Evolutionary conservation across 2,113 vertebrate species (phyloP).

Genomic region (Etheostoma spectabile): DNA sequence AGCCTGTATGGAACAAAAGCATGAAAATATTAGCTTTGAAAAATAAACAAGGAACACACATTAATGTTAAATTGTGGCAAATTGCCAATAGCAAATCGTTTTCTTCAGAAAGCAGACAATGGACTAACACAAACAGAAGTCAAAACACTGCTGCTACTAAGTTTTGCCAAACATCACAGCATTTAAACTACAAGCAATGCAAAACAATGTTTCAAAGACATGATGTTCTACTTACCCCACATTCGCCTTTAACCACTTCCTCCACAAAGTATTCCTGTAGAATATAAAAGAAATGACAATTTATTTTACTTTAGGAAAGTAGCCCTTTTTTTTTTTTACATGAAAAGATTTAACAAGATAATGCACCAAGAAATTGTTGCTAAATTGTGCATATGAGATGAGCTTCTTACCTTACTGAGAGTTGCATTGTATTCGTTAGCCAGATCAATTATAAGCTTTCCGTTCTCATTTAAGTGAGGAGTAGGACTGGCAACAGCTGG

Average conservation of each 20-base stretch:
- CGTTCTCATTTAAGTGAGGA: fast-evolving
- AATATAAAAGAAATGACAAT: not conserved
- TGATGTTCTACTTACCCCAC: conserved; percentile 45
- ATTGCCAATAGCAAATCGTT: not conserved
- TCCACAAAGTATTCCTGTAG: conserved; percentile 36
- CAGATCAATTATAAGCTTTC: fast-evolving
- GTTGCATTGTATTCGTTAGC: fast-evolving
- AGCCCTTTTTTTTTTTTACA: not conserved
- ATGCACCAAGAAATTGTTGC: not conserved
- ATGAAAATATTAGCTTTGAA: not conserved
- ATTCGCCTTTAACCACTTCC: not conserved
- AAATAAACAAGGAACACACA: not conserved
- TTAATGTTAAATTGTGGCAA: not conserved
- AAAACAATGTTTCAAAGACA: not conserved
- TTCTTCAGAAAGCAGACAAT: not conserved
- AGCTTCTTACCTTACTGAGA: conserved; percentile 18
- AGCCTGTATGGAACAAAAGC: conserved; percentile 39
- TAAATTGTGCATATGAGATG: not conserved
- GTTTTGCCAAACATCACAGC: not conserved
- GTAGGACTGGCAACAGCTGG: fast-evolving
- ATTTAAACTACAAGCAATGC: not conserved
- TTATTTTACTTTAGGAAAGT: not conserved
- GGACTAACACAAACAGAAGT: not conserved
- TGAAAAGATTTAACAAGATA: not conserved
- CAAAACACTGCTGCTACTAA: not conserved